Conservation (phyloP, 1,140 invertebrate genomes). For the Brachionus asplanchnoidis region DNA sequence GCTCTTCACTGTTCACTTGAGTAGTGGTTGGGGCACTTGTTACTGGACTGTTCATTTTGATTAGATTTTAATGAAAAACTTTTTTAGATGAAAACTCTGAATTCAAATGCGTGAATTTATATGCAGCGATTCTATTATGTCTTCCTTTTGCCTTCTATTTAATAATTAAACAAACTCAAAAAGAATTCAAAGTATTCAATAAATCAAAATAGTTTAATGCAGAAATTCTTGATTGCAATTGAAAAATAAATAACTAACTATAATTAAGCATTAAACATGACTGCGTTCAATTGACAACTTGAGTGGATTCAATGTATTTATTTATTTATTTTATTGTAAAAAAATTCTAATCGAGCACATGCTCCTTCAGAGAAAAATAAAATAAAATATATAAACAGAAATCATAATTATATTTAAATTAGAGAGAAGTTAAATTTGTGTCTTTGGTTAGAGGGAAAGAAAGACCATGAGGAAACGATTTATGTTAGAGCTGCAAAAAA, state of each 20-base stretch:
- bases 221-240: neutral
- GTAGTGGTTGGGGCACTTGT: neutral
- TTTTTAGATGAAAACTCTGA: neutral
- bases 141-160: neutral
- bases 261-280: neutral
- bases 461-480: too few species aligned
- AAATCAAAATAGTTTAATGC: neutral
- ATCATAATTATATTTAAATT: too few species aligned
- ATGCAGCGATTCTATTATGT: neutral
- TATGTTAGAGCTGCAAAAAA: too few species aligned
- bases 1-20: neutral
- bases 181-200: neutral
- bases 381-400: too few species aligned
- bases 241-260: neutral
- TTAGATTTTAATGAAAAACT: neutral
- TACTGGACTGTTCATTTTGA: constrained; percentile 4
- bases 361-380: too few species aligned
- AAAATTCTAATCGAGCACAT: too few species aligned
- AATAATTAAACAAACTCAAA: neutral
- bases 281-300: too few species aligned
- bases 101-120: neutral
- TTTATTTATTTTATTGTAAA: too few species aligned
- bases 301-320: too few species aligned
- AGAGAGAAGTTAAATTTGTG: too few species aligned
- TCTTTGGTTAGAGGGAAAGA: too few species aligned